These are phyloP conservation scores for Harpagoxenus sublaevis DNA, from an alignment of 2,888 invertebrate genomes.

Conservation along the genomic window DNA sequence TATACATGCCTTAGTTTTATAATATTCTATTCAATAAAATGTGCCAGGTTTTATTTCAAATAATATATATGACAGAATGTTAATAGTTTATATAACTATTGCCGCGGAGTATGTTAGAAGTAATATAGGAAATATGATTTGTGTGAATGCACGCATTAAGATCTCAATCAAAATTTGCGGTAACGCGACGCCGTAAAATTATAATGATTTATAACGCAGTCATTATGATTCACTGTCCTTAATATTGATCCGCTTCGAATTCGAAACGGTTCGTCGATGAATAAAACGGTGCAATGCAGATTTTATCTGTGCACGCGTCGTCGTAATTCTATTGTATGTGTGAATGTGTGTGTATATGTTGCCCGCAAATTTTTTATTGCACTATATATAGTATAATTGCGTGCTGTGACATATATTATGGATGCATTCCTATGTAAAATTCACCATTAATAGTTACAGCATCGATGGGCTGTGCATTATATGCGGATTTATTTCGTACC, in stretches of 20 bases:
- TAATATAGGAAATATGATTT: neutral
- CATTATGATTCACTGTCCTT: neutral
- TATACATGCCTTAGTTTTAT: neutral
- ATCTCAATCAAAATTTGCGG: neutral
- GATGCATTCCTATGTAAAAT: constrained; percentile 47
- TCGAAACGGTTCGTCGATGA: neutral
- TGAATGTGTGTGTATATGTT: neutral
- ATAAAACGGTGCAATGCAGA: constrained; percentile 24
- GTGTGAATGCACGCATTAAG: neutral
- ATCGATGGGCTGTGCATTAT: neutral
- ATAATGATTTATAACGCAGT: constrained; percentile 4
- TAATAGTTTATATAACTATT: neutral
- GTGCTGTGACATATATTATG: constrained; percentile 16
- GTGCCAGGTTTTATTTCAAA: neutral
- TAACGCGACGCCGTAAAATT: neutral
- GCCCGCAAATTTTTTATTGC: constrained; percentile 47
- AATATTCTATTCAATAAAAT: neutral
- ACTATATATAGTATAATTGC: constrained; percentile 53
- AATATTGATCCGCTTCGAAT: neutral
- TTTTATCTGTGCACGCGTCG: constrained; percentile 6
- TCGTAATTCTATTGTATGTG: neutral
- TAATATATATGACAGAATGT: neutral
- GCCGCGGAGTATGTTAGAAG: neutral
- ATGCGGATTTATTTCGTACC: constrained; percentile 27
- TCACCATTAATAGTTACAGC: constrained; percentile 31